Conservation (phyloP, 2,888 invertebrate genomes). For the Papilio elwesi region DNA sequence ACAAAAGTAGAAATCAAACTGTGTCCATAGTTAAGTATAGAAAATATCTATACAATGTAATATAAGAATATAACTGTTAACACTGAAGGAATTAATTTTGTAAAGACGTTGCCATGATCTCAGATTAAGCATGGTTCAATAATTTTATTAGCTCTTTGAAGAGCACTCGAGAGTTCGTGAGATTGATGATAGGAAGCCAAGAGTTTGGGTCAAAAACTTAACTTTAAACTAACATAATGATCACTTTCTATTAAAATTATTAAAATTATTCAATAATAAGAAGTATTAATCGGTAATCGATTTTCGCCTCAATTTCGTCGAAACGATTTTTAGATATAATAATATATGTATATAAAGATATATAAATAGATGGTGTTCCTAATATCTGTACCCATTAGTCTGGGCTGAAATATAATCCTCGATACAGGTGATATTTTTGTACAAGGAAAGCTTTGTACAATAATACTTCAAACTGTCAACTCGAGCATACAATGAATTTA, state of each 20-base stretch:
- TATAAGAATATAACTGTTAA: background rate
- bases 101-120: conserved; percentile 9
- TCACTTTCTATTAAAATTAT: background rate
- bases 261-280: no score
- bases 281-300: no score
- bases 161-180: conserved; percentile 5
- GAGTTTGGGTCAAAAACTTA: conserved; percentile 15
- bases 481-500: conserved; percentile 6
- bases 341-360: no score
- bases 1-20: no score
- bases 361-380: no score
- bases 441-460: background rate
- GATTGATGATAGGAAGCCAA: conserved; percentile 16
- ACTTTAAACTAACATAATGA: conserved; percentile 15
- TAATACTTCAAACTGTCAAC: conserved; percentile 9
- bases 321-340: no score
- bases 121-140: conserved; percentile 23
- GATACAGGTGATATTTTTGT: background rate
- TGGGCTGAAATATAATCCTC: no score
- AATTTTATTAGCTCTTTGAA: conserved; percentile 32
- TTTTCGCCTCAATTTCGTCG: no score
- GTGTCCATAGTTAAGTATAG: no score
- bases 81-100: background rate
- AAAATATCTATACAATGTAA: no score
- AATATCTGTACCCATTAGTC: no score